Base-by-base conservation (phyloP, 2,888 invertebrate genomes). In the Phyllotreta striolata region DNA sequence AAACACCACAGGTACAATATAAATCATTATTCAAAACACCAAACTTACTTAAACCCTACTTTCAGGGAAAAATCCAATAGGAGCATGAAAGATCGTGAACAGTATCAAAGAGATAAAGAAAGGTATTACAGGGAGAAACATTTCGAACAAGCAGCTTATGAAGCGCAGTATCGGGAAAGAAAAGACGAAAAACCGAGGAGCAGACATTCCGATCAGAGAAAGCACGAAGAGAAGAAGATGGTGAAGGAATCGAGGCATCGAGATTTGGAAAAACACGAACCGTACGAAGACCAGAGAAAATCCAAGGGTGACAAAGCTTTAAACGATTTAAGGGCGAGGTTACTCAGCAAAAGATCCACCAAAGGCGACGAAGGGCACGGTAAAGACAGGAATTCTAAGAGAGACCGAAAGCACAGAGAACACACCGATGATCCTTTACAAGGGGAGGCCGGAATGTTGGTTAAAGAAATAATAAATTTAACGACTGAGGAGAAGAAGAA, bases 281-380 rank as follows among this genome's bases (percentile, higher is more conserved):
- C 77, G 12, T 78, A 79, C 67, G 81, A 80, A 7, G 79, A 81
- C 8, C 83, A 83, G 62, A 83, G 83, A n/a, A 77, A 82, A 63
- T 80, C 77, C 49, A 85, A 85, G 14, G 86, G 85, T 0, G 88
- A 87, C 75, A 84, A 86, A 70, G 87, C 90, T 62, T 83, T 92
- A 64, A 91, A 92, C 77, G 92, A 93, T 81, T 83, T 93, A 76
- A 85, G 92, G 71, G 90, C 89, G 72, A 86, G 92, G 74, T 82
- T 90, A 69, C 78, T 91, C 14, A 90, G 88, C 77, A 90, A 90
- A 80, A 83, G 88, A 72, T 89, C 86, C 80, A 87, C 85, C 75
- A 91, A 89, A 74, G 89, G 89, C 63, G 84, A 83, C 59, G 81
- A 81, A 41, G 38, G 9, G 10, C 63, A 72, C 35, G 74, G 74